Base-by-base conservation (phyloP, 2,888 invertebrate species). In the Magallana nippona region DNA sequence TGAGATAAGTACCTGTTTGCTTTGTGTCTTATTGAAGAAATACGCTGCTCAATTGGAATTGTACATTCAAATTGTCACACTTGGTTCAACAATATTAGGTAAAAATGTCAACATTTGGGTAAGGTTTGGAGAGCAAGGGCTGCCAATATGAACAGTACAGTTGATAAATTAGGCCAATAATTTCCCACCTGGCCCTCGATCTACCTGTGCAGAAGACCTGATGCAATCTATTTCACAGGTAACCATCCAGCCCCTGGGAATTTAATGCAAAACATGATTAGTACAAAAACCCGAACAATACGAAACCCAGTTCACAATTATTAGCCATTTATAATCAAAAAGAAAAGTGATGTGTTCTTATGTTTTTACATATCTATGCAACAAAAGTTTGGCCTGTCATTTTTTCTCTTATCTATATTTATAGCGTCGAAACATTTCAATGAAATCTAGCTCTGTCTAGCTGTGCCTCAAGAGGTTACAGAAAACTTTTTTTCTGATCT, bases 101-200 rank as follows among this genome's bases (percentile, higher is more conserved):
- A 32, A 71, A 71, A 71, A 13, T 71, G 71, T 71, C 71, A 71
- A 71, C 22, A 71, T 71, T 71, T 71, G 71, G 71, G 71, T 71
- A 71, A 22, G 32, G 71, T 71, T 27, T 71, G 27, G 17, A 71
- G 71, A 71, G 22, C 5, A 17, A 71, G 22, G 71, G 32, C 27
- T 71, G 71, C 71, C 15, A 27, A 27, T 32, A 71, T 27, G 71
- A 71, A 32, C 71, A 22, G 71, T 71, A 71, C 22, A 71, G 15
- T 71, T 71, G 71, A 71, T 71, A 71, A 71, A 71, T 71, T 71
- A 32, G 71, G 71, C 71, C 71, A 71, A 71, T 71, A 71, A 71
- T 71, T 71, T 71, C 15, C 71, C 10, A 27, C 22, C 5, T 13
- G 71, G 71, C 32, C 22, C 32, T 71, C 19, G 71, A 71, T 71